These are phyloP conservation scores for Oplegnathus fasciatus DNA, from an alignment of 2,113 vertebrate species.

Conservation along the genomic window DNA sequence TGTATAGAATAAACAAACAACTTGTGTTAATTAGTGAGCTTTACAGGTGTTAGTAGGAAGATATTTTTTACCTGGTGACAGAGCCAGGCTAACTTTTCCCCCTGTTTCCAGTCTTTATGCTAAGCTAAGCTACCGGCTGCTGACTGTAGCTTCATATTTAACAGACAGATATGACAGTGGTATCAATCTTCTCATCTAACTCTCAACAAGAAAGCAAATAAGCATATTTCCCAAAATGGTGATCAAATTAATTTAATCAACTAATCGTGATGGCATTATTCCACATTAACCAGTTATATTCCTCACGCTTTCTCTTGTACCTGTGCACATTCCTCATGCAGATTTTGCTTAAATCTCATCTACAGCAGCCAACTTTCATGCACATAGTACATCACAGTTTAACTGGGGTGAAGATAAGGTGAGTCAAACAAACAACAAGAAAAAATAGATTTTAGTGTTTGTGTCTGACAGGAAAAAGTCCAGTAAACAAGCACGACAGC, in stretches of 20 bases:
- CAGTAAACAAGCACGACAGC: not conserved
- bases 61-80: not conserved
- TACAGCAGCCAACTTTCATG: no score
- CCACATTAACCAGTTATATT: not conserved
- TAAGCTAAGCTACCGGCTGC: not conserved
- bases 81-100: no score
- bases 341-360: no score
- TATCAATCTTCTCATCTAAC: not conserved
- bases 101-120: not conserved
- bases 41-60: no score
- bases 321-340: not conserved
- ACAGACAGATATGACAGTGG: not conserved
- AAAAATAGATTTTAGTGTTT: not conserved
- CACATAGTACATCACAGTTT: not conserved
- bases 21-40: no score
- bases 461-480: not conserved
- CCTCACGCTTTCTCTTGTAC: not conserved
- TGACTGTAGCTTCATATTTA: not conserved
- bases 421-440: not conserved
- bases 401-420: not conserved
- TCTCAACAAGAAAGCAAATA: not conserved
- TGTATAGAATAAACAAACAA: no score
- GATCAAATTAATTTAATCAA: not conserved
- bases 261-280: not conserved
- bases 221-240: no score